Evolutionary conservation across 2,113 vertebrate genomes (phyloP), one percentile per base, ranked within the genome.

Genomic region (Centropristis striata): DNA sequence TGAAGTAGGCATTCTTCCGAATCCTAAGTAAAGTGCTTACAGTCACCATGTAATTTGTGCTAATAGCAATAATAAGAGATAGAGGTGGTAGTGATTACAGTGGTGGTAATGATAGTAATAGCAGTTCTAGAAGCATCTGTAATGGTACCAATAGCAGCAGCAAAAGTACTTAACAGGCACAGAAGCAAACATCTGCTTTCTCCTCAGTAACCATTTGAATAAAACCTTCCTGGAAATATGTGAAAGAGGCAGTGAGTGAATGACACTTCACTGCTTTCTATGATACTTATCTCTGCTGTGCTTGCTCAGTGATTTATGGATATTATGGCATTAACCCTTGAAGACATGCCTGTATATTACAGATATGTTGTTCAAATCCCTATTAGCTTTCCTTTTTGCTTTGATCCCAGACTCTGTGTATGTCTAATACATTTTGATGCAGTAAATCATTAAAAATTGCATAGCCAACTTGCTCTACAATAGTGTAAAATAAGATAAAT

Each of bases 261-360:
- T 36, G 55, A 36, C 67, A 76, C 70, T 83, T 71, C 42, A 64
- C 57, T 47, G 18, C 37, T 80, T 58, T 69, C 54, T 50, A 5
- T 25, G 64, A 16, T 54, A 15, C 44, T 71, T 47, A 10, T 63
- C 72, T 81, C 14, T 68, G 57, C 70, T 66, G 41, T 7, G 10
- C 15, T 53, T 51, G 42, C 23, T 78, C 47, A 49, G 50, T 75
- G 27, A 76, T 72, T 71, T 72, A 57, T 80, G 67, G 14, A 53
- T 58, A 32, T 49, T 79, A 21, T 55, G 47, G 54, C 60, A 37
- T 37, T 15, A 71, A 75, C 51, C 73, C 64, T 78, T 54, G 36
- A 44, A 49, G 55, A 54, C 47, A 21, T 5, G 46, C 12, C 42
- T 55, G 39, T 72, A 47, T 5, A 28, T 36, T 32, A 63, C 15